Evolutionary conservation across 1,140 invertebrate species (phyloP).

Genomic region (Leptopilina clavipes): DNA sequence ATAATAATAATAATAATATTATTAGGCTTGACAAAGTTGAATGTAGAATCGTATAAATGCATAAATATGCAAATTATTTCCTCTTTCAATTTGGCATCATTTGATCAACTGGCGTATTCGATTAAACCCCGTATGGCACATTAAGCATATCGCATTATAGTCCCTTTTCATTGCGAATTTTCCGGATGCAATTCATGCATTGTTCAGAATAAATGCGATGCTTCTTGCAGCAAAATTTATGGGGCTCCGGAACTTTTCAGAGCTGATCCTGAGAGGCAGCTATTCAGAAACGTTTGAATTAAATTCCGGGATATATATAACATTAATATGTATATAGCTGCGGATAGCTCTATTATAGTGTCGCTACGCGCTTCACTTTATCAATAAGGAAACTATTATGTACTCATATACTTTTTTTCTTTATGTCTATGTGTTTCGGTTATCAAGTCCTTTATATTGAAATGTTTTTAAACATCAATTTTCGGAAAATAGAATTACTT

Average conservation of each 20-base stretch:
- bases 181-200: constrained; percentile 40
- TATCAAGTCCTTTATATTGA: too few relatives aligned
- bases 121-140: constrained; percentile 30
- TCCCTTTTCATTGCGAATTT: constrained; percentile 40
- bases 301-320: constrained; percentile 40
- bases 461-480: too few relatives aligned
- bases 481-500: too few relatives aligned
- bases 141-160: constrained; percentile 29
- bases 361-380: constrained; percentile 36
- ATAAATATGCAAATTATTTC: constrained; percentile 14
- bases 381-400: background rate
- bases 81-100: constrained; percentile 23
- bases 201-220: constrained; percentile 44
- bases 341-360: constrained; percentile 48
- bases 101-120: constrained; percentile 14
- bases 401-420: too few relatives aligned
- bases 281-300: constrained; percentile 52
- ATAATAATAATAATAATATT: background rate
- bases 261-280: constrained; percentile 40
- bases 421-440: too few relatives aligned
- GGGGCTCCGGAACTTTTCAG: constrained; percentile 48
- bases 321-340: constrained; percentile 33
- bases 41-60: constrained; percentile 11
- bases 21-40: background rate
- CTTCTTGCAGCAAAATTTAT: constrained; percentile 49